Evolutionary conservation across 2,888 invertebrate genomes (phyloP), one percentile per base, ranked within the genome.

Genomic region (Brenthis ino): DNA sequence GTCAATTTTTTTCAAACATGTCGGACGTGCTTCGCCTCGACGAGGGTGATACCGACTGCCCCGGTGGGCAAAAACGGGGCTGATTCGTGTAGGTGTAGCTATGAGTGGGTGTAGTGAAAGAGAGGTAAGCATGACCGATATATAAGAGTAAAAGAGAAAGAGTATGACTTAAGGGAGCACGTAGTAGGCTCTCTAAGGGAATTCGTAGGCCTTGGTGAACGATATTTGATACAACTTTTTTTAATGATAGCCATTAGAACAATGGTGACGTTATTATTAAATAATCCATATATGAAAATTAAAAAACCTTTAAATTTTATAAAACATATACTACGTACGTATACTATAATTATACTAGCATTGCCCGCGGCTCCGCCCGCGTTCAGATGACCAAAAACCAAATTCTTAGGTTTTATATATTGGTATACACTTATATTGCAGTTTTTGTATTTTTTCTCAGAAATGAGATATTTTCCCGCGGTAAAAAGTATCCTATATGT

Each of bases 121-220:
- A 75, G 85, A 85, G 14, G 68, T 73, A n/a, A 1, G 37, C 73
- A 84, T 72, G 12, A 13, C 43, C 47, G 13, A 57, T 28, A 33
- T 37, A 54, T 20, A 3, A 0, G 81, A 12, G 51, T 1, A 78
- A 87, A 51, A 74, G 79, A 69, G 86, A 80, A 8, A 54, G 77
- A 1, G 58, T 20, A 67, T 77, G 72, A 74, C 77, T 77, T 77
- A 78, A 82, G 85, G 82, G 84, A 78, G 71, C 82, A 82, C 85
- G 85, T 85, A 85, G 80, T 78, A 74, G 73, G 74, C 81, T 80
- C 79, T 81, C 83, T 86, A 87, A 85, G 87, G 85, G 85, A 86
- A 85, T 83, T 88, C 85, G 88, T 88, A 87, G 88, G 89, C 89
- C 88, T 85, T 79, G 76, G 85, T 85, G 84, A 85, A 72, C 69